Conservation (phyloP, 2,888 invertebrate species). For the Cataglyphis altisquamis region DNA sequence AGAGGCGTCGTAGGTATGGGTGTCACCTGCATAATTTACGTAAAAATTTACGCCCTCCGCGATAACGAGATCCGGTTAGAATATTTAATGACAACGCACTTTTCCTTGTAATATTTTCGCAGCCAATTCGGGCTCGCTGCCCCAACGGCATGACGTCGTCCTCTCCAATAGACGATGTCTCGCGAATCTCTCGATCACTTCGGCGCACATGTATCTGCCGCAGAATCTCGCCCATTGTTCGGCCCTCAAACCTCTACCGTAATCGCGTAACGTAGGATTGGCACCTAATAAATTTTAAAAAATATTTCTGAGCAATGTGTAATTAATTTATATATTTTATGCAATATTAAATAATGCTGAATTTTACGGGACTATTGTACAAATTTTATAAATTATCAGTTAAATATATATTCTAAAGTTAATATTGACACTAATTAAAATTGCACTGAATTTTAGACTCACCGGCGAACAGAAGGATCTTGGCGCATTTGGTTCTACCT, state of each 20-base stretch:
- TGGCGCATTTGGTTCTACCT: constrained; percentile 91
- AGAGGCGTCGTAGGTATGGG: constrained; percentile 73
- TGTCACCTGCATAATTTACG: constrained; percentile 77
- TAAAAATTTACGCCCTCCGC: background rate
- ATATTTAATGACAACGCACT: constrained; percentile 77
- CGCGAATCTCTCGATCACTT: constrained; percentile 90
- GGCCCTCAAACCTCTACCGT: constrained; percentile 90
- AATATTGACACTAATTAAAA: constrained; percentile 4
- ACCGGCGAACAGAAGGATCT: constrained; percentile 92
- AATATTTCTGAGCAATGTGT: background rate
- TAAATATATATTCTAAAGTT: constrained; percentile 8
- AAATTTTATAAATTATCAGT: background rate
- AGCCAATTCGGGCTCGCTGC: constrained; percentile 88
- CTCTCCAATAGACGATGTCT: constrained; percentile 88
- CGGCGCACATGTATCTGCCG: constrained; percentile 90
- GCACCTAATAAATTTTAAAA: constrained; percentile 87
- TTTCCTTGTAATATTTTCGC: constrained; percentile 87
- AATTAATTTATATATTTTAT: background rate
- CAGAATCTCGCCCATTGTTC: constrained; percentile 93
- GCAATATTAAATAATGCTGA: background rate
- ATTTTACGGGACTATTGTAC: background rate
- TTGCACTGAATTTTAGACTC: constrained; percentile 71
- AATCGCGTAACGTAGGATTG: constrained; percentile 90
- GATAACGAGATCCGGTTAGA: background rate
- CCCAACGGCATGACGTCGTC: constrained; percentile 88